Evolutionary conservation across 1,140 invertebrate genomes (phyloP).

Genomic region (Agrilus planipennis): DNA sequence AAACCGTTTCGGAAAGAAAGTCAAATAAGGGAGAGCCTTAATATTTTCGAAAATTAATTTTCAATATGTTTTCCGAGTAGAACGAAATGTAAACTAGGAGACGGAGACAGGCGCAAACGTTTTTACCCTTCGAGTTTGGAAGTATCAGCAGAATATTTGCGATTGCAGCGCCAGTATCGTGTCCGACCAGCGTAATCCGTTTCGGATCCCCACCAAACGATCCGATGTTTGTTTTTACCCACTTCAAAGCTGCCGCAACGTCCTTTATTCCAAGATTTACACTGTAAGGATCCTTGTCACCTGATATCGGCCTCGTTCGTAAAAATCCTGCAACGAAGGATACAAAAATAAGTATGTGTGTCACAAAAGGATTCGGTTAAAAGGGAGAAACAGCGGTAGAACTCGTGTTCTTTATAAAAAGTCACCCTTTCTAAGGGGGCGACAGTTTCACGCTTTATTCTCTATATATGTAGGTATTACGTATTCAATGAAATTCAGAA

Average conservation of each 20-base stretch:
- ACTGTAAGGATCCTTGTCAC: conserved; percentile 36
- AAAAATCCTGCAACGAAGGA: conserved; percentile 62
- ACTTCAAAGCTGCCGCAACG: conserved; percentile 58
- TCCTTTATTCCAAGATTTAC: conserved; percentile 64
- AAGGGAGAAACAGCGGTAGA: too few species aligned
- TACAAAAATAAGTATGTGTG: too few species aligned
- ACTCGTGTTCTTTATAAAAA: too few species aligned
- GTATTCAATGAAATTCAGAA: too few species aligned
- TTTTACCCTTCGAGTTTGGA: conserved; percentile 54
- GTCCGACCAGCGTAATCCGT: conserved; percentile 74
- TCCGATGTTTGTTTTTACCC: conserved; percentile 65
- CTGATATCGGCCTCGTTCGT: conserved; percentile 43
- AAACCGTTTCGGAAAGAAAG: too few species aligned
- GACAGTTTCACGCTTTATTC: too few species aligned
- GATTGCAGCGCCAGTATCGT: conserved; percentile 73
- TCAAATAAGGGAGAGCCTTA: too few species aligned
- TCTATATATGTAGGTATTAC: too few species aligned
- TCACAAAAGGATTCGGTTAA: too few species aligned
- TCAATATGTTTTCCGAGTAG: too few species aligned
- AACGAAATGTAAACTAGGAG: not conserved
- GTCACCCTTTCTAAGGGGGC: too few species aligned
- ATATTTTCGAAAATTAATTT: too few species aligned
- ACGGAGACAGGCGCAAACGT: not conserved
- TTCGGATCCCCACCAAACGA: conserved; percentile 70
- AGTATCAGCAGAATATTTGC: conserved; percentile 73